Conservation (phyloP, 2,113 vertebrate genomes). For the Larimichthys polyactis region DNA sequence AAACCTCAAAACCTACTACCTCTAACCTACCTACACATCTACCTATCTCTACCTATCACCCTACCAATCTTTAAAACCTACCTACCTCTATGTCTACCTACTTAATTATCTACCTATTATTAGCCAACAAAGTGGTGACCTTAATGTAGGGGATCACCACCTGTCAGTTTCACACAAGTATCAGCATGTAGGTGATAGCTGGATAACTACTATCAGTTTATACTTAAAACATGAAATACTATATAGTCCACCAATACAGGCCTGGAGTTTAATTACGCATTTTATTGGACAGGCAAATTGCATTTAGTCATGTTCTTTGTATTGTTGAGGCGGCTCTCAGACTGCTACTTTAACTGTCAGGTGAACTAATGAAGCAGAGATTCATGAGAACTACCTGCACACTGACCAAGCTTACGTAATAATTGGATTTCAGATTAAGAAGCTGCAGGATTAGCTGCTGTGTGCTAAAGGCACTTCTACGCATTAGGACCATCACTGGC, state of each 20-base stretch:
- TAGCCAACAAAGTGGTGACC: too few relatives aligned
- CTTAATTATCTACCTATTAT: background rate
- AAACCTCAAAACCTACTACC: background rate
- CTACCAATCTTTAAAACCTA: too few relatives aligned
- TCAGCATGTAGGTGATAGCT: background rate
- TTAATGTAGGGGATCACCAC: background rate
- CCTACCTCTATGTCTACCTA: background rate
- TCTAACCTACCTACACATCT: background rate
- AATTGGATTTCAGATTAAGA: conserved; percentile 82
- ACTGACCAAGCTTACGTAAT: conserved; percentile 51
- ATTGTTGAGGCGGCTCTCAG: background rate
- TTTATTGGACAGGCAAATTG: background rate
- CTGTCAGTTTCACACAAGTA: background rate
- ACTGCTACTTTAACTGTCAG: background rate
- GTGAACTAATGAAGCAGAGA: background rate
- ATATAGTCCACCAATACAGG: background rate
- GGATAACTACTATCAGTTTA: background rate
- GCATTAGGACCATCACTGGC: conserved; percentile 36
- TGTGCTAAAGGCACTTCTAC: conserved; percentile 64
- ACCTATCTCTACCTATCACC: background rate
- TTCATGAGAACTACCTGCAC: conserved; percentile 33
- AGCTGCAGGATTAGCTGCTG: conserved; percentile 69
- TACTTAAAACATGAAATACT: background rate
- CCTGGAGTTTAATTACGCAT: background rate
- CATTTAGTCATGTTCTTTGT: background rate